Evolutionary conservation across 2,797 vertebrate genomes (phyloP), one percentile per base, ranked within the genome.

Genomic region (Gallinago stenura): DNA sequence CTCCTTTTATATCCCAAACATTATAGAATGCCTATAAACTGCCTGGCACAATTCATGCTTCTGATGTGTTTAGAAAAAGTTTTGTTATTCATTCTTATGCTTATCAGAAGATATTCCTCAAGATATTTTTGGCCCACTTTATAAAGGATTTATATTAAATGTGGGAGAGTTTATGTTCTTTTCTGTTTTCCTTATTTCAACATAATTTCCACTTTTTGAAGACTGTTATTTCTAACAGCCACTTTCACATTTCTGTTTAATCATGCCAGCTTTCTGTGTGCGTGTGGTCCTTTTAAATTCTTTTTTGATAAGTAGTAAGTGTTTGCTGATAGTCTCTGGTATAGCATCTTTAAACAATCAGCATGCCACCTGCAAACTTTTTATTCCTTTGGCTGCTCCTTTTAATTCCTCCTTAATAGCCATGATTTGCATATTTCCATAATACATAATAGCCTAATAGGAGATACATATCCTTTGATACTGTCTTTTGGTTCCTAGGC

Each of bases 251-350:
- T 93, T 93, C 94, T 95, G 88, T 97, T 93, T 88, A 78, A 93
- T 76, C 76, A 68, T 86, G 94, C 94, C 96, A 97, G 80, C 85
- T 90, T 88, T 93, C 91, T 89, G 12, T 53, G n/a, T 62, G 91
- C 0, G 92, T 95, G 95, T 96, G 95, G 96, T 95, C 95, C 85
- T 95, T 92, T 70, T 76, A 86, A 94, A 90, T 70, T 22, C 58
- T 93, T 78, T 91, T 89, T 71, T 91, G 76, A 82, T 92, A 94
- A 89, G 86, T 14, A 70, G 66, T 51, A 54, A 84, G 81, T 43
- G 70, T 90, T 96, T 93, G 77, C 86, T 93, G 35, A 76, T 86
- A 62, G 86, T 79, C 58, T 94, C 56, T 72, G 33, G 30, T 79
- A 60, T 10, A 76, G 62, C 78, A 60, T 95, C 73, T 87, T 95